Conservation (phyloP, 2,113 vertebrate genomes). For the Cathartes aura region DNA sequence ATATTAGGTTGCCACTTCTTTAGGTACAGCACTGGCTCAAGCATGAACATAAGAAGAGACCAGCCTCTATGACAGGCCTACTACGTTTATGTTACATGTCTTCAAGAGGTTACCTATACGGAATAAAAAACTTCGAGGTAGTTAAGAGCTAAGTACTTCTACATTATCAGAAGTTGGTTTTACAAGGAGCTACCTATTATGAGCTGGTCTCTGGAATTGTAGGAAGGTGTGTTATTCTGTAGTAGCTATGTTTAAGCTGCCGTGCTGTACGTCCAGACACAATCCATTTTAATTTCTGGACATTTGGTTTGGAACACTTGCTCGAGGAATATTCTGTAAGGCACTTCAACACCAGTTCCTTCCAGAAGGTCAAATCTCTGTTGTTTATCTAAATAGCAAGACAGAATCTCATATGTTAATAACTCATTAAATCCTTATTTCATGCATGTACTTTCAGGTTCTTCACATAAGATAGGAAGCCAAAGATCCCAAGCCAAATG, state of each 20-base stretch:
- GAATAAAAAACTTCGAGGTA: not conserved
- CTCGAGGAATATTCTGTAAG: constrained; percentile 90
- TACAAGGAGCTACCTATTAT: constrained; percentile 60
- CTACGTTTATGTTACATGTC: not conserved
- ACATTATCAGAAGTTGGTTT: not conserved
- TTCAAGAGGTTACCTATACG: not conserved
- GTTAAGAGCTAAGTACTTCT: not conserved
- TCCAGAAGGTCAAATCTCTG: constrained; percentile 87
- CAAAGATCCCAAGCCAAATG: not conserved
- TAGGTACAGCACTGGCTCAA: not conserved
- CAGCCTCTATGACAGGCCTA: not conserved
- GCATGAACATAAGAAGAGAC: not conserved
- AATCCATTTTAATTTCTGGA: constrained; percentile 93
- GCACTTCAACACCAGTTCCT: constrained; percentile 91
- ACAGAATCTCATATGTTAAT: not conserved
- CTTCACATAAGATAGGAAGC: not conserved
- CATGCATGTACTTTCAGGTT: not conserved
- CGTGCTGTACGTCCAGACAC: constrained; percentile 93
- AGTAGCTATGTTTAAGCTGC: constrained; percentile 93
- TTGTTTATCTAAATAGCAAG: constrained; percentile 79
- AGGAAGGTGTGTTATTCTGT: constrained; percentile 92
- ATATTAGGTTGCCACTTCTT: not conserved
- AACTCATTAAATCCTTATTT: not conserved
- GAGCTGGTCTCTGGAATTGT: constrained; percentile 90
- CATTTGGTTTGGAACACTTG: constrained; percentile 89